Conservation (phyloP, 2,888 invertebrate species). For the Drosophila rubida region DNA sequence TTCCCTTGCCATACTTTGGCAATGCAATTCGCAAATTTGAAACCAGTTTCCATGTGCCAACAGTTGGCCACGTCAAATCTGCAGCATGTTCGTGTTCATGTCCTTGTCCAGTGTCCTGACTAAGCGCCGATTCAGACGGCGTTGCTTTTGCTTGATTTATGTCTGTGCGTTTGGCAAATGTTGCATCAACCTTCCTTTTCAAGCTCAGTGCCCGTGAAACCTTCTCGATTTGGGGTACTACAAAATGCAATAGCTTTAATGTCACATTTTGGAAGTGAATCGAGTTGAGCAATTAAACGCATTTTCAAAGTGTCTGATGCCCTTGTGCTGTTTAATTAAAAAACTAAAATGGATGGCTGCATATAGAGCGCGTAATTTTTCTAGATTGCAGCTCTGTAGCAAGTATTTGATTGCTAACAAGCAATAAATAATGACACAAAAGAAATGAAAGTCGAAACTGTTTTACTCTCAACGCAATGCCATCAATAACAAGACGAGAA, state of each 20-base stretch:
- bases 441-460: slow-evolving; percentile 5
- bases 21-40: slow-evolving; percentile 57
- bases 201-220: not conserved
- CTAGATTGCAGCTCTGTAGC: slow-evolving; percentile 66
- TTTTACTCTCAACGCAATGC: not conserved
- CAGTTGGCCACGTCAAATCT: slow-evolving; percentile 49
- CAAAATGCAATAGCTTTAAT: not conserved
- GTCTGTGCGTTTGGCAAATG: slow-evolving; percentile 39
- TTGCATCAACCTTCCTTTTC: slow-evolving; percentile 21
- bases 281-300: not conserved
- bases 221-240: not conserved
- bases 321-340: slow-evolving; percentile 62
- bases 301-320: slow-evolving; percentile 7
- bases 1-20: not conserved
- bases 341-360: slow-evolving; percentile 63
- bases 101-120: slow-evolving; percentile 36
- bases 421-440: slow-evolving; percentile 58
- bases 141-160: slow-evolving; percentile 70
- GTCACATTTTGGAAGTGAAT: not conserved
- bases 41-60: slow-evolving; percentile 32
- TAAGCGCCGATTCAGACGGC: slow-evolving; percentile 21
- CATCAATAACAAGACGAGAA: not conserved
- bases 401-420: slow-evolving; percentile 64
- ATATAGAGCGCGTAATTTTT: slow-evolving; percentile 62
- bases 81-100: slow-evolving; percentile 29